Evolutionary conservation across 2,113 vertebrate genomes (phyloP), one percentile per base, ranked within the genome.

Genomic region (Uria lomvia): DNA sequence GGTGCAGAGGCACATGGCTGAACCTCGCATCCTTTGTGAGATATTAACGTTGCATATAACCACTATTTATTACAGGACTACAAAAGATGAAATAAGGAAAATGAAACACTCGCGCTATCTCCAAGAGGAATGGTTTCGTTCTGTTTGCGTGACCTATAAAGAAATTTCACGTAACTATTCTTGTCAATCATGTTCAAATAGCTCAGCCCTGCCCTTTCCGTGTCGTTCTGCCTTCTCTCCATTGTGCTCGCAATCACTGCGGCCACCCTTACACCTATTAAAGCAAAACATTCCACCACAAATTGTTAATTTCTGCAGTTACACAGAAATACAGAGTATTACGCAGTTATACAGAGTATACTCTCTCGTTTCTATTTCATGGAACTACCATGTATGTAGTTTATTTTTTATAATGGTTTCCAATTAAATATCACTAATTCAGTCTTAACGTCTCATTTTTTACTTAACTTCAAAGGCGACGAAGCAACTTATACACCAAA

Each of bases 131-230:
- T 90, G 92, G 88, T 83, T 95, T 92, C 62, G 62, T 77, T 88
- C 63, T 15, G 92, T 96, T 96, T 96, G 88, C 89, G 65, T 97
- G 97, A 97, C 94, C 94, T 92, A 91, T 85, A 96, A 96, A 96
- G 92, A 92, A 95, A 94, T 94, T 93, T 88, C 96, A 85, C 4
- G 70, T 95, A 96, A 96, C 95, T 95, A 79, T 95, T 95, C 92
- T 97, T 97, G 96, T 97, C 96, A 97, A 80, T 97, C 93, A 97
- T 89, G 80, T 94, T 95, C 82, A 93, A 81, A 84, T 21, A 82
- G 76, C 66, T 95, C 92, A 94, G 90, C 49, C 78, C 89, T 90
- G 74, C 92, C 94, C 91, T 94, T 95, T 94, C 91, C 63, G 42
- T 84, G 81, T 92, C 20, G 3, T 56, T 67, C 70, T 92, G 83